Percentiles rank a stretch among this genome's conserved stretches.
phyloP scores from a whole-genome alignment of 2,797 vertebrate genomes.

The Artibeus lituratus region DNA sequence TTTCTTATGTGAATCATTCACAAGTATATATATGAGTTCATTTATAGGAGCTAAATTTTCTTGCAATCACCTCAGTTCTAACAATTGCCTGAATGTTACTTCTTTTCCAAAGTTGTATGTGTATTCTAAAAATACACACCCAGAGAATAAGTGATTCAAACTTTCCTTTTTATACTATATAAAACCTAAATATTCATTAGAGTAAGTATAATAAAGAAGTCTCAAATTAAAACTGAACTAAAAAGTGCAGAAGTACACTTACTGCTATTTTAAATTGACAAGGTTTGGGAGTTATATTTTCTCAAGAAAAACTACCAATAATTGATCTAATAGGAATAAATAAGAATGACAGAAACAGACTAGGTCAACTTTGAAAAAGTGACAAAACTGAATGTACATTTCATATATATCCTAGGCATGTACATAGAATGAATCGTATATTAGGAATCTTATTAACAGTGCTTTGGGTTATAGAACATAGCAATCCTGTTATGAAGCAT shows the following conservation, averaged over 20 bases:
- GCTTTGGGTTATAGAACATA: neutral
- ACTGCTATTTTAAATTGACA: neutral
- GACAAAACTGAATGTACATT: neutral
- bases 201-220: neutral
- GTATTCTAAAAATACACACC: neutral
- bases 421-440: neutral
- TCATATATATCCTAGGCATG: neutral
- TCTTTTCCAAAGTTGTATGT: conserved; percentile 25
- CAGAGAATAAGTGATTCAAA: neutral
- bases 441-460: neutral
- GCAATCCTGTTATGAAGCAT: neutral
- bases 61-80: neutral
- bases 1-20: neutral
- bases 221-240: neutral
- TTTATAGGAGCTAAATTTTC: neutral
- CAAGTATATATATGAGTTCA: neutral
- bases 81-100: neutral
- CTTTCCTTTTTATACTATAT: neutral
- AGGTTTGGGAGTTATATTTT: neutral
- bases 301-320: neutral
- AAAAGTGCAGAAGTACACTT: neutral
- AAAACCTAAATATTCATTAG: neutral
- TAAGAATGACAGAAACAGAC: neutral
- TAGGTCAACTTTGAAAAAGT: neutral
- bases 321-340: neutral